Evolutionary conservation across 2,888 invertebrate species (phyloP).

Genomic region (Agonopterix alstromeriana): DNA sequence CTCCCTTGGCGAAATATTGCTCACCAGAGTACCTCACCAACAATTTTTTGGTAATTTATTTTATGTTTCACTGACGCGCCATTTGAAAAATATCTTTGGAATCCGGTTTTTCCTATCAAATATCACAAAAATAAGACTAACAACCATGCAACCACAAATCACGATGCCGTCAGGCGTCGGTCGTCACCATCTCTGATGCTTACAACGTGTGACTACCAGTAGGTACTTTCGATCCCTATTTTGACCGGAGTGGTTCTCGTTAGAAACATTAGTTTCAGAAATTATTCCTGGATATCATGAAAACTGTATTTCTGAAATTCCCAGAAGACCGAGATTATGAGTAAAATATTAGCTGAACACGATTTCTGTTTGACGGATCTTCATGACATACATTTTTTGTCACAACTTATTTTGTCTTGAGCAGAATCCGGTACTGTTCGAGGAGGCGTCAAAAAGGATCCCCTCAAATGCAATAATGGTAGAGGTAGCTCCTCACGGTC

Average conservation of each 20-base stretch:
- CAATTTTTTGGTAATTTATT: conserved; percentile 78
- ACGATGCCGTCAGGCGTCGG: too few relatives aligned
- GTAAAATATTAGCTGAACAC: background rate
- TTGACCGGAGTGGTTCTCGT: too few relatives aligned
- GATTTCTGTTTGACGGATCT: background rate
- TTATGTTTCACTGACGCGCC: background rate
- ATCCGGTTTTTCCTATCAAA: too few relatives aligned
- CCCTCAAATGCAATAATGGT: conserved; percentile 88
- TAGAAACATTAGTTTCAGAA: too few relatives aligned
- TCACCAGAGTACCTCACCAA: conserved; percentile 91
- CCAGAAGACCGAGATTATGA: conserved; percentile 7
- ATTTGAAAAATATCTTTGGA: too few relatives aligned
- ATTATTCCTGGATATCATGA: too few relatives aligned
- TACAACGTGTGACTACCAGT: too few relatives aligned
- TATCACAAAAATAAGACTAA: too few relatives aligned
- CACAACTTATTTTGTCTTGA: background rate
- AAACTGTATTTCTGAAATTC: conserved; percentile 19
- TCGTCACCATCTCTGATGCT: too few relatives aligned
- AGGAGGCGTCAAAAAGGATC: conserved; percentile 85
- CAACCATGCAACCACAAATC: too few relatives aligned
- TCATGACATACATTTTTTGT: background rate
- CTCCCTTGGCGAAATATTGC: conserved; percentile 56
- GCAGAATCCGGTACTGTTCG: conserved; percentile 82
- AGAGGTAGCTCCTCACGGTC: conserved; percentile 93
- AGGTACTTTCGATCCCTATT: too few relatives aligned